A percentile compares a stretch with the other conserved stretches of the same genome.
Conservation (phyloP, 2,113 vertebrate genomes). For the Mirza zaza region DNA sequence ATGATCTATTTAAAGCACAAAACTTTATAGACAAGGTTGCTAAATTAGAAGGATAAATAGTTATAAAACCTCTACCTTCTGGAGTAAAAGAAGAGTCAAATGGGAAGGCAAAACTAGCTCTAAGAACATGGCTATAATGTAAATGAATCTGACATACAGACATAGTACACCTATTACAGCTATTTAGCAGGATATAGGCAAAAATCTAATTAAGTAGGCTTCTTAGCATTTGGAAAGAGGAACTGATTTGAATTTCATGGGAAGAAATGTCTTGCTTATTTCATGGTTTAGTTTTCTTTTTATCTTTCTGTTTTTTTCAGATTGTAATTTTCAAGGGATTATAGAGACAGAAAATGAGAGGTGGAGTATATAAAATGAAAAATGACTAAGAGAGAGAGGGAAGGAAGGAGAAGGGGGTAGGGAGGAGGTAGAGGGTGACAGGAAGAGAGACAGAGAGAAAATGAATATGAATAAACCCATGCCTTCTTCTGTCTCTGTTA, state of each 20-base stretch:
- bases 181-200: background rate
- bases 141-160: constrained; percentile 2
- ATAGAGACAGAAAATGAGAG: constrained; percentile 28
- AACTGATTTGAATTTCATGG: constrained; percentile 38
- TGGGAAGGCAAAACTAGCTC: background rate
- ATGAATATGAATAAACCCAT: constrained; percentile 2
- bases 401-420: background rate
- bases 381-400: background rate
- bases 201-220: constrained; percentile 17
- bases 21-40: constrained; percentile 53
- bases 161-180: background rate
- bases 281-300: constrained; percentile 46
- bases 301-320: constrained; percentile 2
- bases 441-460: background rate
- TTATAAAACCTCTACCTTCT: background rate
- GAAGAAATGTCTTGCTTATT: constrained; percentile 51
- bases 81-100: constrained; percentile 17
- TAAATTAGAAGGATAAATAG: constrained; percentile 52
- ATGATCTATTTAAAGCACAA: constrained; percentile 12
- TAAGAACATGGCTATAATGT: background rate
- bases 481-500: background rate
- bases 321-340: constrained; percentile 46
- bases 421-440: background rate
- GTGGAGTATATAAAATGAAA: constrained; percentile 1
- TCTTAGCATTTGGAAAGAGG: constrained; percentile 28